A percentile compares a stretch with the other conserved stretches of the same genome.
Conservation (phyloP, 2,113 vertebrate genomes). For the Stomatorhinus ivindoensis region DNA sequence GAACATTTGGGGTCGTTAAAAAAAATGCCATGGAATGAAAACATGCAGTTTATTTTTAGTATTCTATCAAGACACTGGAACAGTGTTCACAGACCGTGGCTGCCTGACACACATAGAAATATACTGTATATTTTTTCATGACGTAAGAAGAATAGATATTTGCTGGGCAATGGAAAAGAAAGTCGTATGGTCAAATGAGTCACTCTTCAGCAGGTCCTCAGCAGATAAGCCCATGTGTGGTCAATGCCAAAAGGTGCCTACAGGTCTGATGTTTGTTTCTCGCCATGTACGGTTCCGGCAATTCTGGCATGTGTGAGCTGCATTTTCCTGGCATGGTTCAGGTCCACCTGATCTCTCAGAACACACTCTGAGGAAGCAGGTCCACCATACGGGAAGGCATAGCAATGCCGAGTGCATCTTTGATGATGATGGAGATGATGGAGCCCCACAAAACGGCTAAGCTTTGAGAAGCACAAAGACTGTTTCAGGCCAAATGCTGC, state of each 20-base stretch:
- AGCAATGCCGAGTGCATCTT: neutral
- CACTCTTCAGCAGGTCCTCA: neutral
- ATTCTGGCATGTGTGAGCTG: neutral
- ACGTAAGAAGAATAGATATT: neutral
- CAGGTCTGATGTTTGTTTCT: neutral
- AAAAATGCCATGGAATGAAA: neutral
- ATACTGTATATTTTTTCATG: neutral
- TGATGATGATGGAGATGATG: neutral
- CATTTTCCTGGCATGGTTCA: neutral
- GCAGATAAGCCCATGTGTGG: neutral
- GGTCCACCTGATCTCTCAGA: neutral
- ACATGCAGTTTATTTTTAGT: neutral
- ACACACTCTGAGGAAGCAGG: neutral
- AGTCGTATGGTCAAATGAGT: neutral
- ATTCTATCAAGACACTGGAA: neutral
- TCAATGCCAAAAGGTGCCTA: neutral
- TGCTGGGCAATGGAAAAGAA: neutral
- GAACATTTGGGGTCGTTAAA: neutral
- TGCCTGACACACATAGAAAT: neutral
- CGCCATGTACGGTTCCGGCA: neutral
- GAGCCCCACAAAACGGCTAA: neutral
- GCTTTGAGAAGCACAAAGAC: neutral
- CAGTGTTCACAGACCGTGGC: neutral
- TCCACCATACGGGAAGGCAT: neutral
- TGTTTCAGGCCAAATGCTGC: neutral